phyloP scores from a whole-genome alignment of 1,140 invertebrate genomes.

The Macrosteles quadrilineatus region DNA sequence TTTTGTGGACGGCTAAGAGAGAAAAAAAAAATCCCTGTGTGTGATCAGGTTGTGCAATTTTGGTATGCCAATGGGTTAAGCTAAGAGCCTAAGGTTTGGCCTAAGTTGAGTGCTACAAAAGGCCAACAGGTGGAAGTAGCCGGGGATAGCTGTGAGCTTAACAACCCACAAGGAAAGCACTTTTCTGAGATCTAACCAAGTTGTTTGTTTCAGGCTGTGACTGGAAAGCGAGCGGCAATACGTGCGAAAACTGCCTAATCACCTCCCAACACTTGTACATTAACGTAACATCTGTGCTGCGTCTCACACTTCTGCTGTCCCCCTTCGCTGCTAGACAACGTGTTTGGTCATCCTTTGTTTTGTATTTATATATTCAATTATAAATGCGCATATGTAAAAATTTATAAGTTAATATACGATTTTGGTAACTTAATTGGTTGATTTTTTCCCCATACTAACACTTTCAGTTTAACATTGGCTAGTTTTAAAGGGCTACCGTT shows the following conservation, averaged over 20 bases:
- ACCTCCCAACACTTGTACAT: conserved; percentile 16
- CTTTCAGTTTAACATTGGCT: background rate
- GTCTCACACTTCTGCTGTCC: background rate
- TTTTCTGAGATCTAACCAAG: background rate
- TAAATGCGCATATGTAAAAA: conserved; percentile 13
- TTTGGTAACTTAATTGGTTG: conserved; percentile 1
- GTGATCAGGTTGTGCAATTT: background rate
- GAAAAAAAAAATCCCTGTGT: background rate
- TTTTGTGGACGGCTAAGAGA: background rate
- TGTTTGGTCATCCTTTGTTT: conserved; percentile 2
- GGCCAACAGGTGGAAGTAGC: background rate
- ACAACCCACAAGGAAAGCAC: background rate
- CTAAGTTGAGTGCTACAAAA: background rate
- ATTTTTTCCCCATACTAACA: background rate
- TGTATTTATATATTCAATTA: conserved; percentile 21
- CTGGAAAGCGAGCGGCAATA: conserved; percentile 96
- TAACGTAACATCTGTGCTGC: conserved; percentile 29
- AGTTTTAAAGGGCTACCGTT: too few species aligned
- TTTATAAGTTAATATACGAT: conserved; percentile 5
- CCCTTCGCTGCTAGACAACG: conserved; percentile 27
- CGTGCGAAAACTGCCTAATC: conserved; percentile 89
- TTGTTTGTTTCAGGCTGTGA: conserved; percentile 74
- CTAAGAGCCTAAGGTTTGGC: background rate
- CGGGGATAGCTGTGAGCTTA: background rate
- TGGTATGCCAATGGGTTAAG: background rate